phyloP scores from a whole-genome alignment of 2,113 vertebrate genomes.

The Bubo bubo region DNA sequence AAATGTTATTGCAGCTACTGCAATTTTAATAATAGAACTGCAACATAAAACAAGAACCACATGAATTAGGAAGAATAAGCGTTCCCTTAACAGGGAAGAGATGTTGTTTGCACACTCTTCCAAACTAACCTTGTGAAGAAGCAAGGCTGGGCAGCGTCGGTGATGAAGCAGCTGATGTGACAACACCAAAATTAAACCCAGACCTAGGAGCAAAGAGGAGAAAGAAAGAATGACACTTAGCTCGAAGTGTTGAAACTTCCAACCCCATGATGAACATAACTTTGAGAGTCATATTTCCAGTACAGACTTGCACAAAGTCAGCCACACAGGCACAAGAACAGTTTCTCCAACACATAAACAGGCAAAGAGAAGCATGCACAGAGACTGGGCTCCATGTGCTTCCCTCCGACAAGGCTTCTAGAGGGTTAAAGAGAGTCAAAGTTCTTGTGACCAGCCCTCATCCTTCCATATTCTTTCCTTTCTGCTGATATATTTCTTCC shows the following conservation, averaged over 20 bases:
- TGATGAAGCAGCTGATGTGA: conserved; percentile 38
- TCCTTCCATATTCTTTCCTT: not conserved
- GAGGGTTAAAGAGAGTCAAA: not conserved
- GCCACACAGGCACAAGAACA: not conserved
- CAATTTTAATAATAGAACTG: not conserved
- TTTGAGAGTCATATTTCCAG: not conserved
- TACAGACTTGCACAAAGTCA: not conserved
- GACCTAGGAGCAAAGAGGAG: conserved; percentile 46
- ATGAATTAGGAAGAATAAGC: not conserved
- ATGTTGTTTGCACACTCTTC: not conserved
- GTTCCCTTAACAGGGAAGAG: not conserved
- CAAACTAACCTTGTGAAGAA: conserved; percentile 64
- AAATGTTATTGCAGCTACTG: not conserved
- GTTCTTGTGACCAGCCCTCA: not conserved
- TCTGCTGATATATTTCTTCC: not conserved
- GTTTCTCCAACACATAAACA: not conserved
- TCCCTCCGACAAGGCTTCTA: not conserved
- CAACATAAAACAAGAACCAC: not conserved
- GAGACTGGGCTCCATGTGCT: not conserved
- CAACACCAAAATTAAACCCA: conserved; percentile 69
- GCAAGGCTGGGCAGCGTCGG: not conserved
- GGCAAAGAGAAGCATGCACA: not conserved
- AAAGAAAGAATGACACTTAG: conserved; percentile 16
- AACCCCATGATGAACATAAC: not conserved
- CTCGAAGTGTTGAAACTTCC: not conserved